Conservation (phyloP, 2,888 invertebrate genomes). For the Dioctria rufipes region DNA sequence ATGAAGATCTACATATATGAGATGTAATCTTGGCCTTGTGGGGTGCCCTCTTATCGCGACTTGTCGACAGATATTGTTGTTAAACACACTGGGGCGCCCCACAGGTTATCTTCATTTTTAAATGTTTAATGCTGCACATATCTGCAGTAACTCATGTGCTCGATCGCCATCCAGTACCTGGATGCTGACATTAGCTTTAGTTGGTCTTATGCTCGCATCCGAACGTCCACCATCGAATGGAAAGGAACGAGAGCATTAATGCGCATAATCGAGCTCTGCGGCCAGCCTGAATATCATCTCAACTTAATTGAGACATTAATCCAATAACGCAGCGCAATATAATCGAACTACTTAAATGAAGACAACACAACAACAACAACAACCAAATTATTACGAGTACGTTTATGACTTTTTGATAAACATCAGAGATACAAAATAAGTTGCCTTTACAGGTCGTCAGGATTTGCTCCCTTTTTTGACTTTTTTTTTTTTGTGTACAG, state of each 20-base stretch:
- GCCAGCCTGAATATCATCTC: constrained; percentile 26
- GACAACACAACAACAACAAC: too few relatives aligned
- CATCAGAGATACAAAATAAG: not conserved
- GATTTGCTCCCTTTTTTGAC: too few relatives aligned
- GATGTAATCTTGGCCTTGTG: constrained; percentile 60
- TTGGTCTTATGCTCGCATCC: constrained; percentile 9
- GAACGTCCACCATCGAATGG: not conserved
- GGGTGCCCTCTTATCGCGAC: constrained; percentile 62
- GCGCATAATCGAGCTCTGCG: constrained; percentile 34
- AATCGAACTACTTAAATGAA: constrained; percentile 50
- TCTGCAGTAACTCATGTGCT: constrained; percentile 28
- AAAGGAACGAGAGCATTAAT: not conserved
- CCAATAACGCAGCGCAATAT: constrained; percentile 27
- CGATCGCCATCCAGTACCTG: not conserved
- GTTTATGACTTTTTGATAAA: constrained; percentile 44
- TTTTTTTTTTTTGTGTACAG: not conserved
- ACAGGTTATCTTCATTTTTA: constrained; percentile 53
- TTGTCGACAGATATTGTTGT: constrained; percentile 65
- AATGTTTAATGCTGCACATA: constrained; percentile 44
- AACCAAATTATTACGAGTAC: constrained; percentile 30
- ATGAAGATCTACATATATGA: constrained; percentile 17
- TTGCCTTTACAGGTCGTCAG: too few relatives aligned
- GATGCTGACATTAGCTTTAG: not conserved
- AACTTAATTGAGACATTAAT: constrained; percentile 53
- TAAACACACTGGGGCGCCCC: constrained; percentile 61